A percentile compares a stretch with the other conserved stretches of the same genome.
These are phyloP conservation scores for Daphoenositta chrysoptera DNA, from an alignment of 2,113 vertebrate species.

Conservation along the genomic window DNA sequence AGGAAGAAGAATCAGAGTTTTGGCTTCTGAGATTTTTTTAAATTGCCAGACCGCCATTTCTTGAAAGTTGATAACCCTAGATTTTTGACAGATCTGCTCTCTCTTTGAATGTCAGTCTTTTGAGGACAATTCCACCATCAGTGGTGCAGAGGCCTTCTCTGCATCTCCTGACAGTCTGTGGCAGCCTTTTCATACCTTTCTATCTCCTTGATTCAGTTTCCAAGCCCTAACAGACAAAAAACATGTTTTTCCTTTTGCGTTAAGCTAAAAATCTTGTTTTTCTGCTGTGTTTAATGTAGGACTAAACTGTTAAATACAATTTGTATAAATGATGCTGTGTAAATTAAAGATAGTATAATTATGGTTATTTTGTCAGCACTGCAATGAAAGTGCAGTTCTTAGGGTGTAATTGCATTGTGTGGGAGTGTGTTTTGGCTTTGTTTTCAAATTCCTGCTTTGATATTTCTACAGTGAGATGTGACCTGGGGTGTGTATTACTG, in stretches of 20 bases:
- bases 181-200: neutral
- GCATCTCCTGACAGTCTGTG: neutral
- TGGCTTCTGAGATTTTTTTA: neutral
- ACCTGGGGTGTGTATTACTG: conserved; percentile 23
- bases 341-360: conserved; percentile 5
- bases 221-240: neutral
- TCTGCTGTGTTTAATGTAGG: neutral
- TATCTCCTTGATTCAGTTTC: neutral
- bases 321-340: neutral
- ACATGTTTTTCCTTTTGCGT: neutral
- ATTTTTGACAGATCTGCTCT: neutral
- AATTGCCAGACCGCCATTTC: neutral
- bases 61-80: neutral
- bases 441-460: conserved; percentile 26
- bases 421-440: conserved; percentile 52
- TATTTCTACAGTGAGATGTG: neutral
- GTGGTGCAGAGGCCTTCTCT: neutral
- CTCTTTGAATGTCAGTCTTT: neutral
- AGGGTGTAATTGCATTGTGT: conserved; percentile 2
- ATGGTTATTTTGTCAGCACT: neutral
- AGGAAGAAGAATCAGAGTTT: neutral
- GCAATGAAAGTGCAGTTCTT: conserved; percentile 7
- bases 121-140: neutral
- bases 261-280: neutral
- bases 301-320: neutral